Conservation (phyloP, 2,888 invertebrate genomes). For the Colostygia pectinataria region DNA sequence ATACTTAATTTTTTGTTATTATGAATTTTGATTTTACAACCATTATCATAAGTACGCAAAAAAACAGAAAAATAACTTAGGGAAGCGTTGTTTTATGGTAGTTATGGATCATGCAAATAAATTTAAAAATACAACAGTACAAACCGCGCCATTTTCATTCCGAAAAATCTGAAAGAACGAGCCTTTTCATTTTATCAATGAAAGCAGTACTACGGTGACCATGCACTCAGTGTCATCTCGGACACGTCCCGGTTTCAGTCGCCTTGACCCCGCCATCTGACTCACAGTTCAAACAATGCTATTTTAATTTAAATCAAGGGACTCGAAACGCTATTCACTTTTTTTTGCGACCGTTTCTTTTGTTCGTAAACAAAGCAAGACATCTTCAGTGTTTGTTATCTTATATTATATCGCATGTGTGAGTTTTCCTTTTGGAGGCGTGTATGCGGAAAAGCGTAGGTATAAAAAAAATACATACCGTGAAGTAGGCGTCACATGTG, state of each 20-base stretch:
- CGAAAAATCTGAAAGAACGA: constrained; percentile 23
- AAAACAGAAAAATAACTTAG: no score
- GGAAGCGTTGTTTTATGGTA: no score
- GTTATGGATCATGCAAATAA: not conserved
- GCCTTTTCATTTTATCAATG: constrained; percentile 26
- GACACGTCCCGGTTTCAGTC: constrained; percentile 49
- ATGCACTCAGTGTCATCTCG: constrained; percentile 40
- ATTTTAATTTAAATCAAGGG: constrained; percentile 28
- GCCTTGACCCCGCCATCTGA: constrained; percentile 33
- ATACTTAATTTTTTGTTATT: no score
- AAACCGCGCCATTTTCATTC: constrained; percentile 10
- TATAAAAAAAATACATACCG: constrained; percentile 69
- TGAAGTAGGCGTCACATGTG: constrained; percentile 77
- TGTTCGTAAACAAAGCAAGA: not conserved
- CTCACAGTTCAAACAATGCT: constrained; percentile 34
- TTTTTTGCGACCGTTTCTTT: not conserved
- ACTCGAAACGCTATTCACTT: constrained; percentile 10
- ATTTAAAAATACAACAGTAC: not conserved
- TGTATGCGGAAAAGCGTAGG: constrained; percentile 49
- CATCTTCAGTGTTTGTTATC: not conserved
- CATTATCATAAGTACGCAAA: no score
- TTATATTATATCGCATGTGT: not conserved
- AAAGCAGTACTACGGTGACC: constrained; percentile 30
- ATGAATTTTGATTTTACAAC: no score
- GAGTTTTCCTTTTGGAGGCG: constrained; percentile 18